Percentiles rank a stretch among this genome's conserved stretches.
phyloP scores from a whole-genome alignment of 2,797 vertebrate species.

The Rhinogobio ventralis region DNA sequence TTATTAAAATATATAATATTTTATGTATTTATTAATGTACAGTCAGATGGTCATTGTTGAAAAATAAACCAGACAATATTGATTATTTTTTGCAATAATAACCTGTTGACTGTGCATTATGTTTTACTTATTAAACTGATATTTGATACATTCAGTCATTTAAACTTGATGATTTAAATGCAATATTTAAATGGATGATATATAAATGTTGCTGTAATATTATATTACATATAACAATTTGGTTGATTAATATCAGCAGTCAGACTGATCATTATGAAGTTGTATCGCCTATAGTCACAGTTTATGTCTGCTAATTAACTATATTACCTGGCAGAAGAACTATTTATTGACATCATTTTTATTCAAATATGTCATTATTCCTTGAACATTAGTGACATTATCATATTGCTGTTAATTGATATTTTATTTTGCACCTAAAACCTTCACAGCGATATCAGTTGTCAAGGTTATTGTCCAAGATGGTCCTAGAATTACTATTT shows the following conservation, averaged over 20 bases:
- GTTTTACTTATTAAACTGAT: background rate
- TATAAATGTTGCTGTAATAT: background rate
- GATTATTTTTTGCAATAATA: background rate
- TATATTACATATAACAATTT: background rate
- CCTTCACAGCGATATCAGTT: background rate
- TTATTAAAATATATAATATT: too few relatives aligned
- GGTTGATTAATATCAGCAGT: conserved; percentile 1
- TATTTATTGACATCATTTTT: conserved; percentile 6
- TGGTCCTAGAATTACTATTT: background rate
- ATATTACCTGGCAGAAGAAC: background rate
- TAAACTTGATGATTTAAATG: conserved; percentile 2
- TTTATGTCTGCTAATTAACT: conserved; percentile 19
- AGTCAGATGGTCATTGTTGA: background rate
- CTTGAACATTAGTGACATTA: background rate
- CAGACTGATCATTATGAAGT: conserved; percentile 3
- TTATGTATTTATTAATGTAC: background rate
- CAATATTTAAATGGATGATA: background rate
- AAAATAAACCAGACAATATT: background rate
- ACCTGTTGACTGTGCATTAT: background rate
- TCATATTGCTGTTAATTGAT: background rate
- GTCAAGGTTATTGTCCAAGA: conserved; percentile 12
- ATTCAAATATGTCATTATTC: background rate
- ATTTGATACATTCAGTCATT: background rate
- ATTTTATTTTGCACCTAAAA: conserved; percentile 2
- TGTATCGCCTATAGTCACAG: background rate